Base-by-base conservation (phyloP, 2,888 invertebrate genomes). In the Boloria selene region DNA sequence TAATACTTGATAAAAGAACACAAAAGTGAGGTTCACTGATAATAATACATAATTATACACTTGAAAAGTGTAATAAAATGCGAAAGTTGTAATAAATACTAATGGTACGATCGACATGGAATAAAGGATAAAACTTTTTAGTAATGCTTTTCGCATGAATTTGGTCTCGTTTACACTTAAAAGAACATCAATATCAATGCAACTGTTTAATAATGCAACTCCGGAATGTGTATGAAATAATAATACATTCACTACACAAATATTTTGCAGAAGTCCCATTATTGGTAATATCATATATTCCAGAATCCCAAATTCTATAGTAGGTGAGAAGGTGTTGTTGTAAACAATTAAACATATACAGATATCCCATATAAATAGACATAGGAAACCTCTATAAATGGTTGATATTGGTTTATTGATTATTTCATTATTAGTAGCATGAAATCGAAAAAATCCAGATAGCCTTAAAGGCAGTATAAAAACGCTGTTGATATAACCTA, bases 81-180 rank as follows among this genome's bases (percentile, higher is more conserved):
- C 16, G 6, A 17, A 59, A 49, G 17, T 47, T 50, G 17, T 17
- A 17, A 18, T 5, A 38, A 13, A 50, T 13, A 6, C 18, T 17
- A 17, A 3, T n/a, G 13, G 13, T 17, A 14, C 44, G 3, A 61
- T 13, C 10, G 13, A 45, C 13, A 5, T 0, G 17, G 26, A 50
- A 18, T 31, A 52, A 47, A 58, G n/a, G 0, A 60, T 13, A 50
- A 61, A 82, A 0, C 72, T 67, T 31, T 68, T 78, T 0, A 74
- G 64, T 2, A 74, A 73, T 3, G 79, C 69, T 4, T 78, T 68
- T 72, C 89, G 80, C 81, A 90, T 81, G 53, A 85, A 86, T 52
- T 74, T 76, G 0, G 88, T 87, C 68, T 87, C 81, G n/a, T 79
- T 69, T 1, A 75, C 71, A 13, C 87, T 87, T 0, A 90, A 71